phyloP scores from a whole-genome alignment of 1,140 invertebrate species.

The Conus ventricosus region DNA sequence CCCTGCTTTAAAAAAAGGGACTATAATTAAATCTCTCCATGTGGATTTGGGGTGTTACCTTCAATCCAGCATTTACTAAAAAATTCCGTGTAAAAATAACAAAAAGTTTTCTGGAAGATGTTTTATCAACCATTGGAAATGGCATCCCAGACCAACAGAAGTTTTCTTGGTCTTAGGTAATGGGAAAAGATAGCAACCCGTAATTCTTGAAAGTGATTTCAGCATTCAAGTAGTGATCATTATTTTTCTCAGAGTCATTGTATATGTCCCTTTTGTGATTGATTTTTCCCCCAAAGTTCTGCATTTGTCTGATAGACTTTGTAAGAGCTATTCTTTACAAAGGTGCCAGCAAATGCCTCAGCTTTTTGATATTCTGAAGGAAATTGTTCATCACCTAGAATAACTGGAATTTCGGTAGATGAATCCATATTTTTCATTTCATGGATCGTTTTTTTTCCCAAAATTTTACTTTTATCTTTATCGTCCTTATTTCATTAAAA shows the following conservation, averaged over 20 bases:
- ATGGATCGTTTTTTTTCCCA: not conserved
- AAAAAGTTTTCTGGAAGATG: not conserved
- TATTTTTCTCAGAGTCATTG: not conserved
- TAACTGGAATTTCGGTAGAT: not conserved
- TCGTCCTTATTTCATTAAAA: too few relatives aligned
- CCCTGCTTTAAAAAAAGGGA: not conserved
- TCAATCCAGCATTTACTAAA: not conserved
- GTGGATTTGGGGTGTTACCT: not conserved
- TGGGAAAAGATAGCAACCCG: not conserved
- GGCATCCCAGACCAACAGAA: not conserved
- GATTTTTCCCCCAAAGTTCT: not conserved
- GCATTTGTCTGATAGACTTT: not conserved
- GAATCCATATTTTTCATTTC: constrained; percentile 8
- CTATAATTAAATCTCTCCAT: not conserved
- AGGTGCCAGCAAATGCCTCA: not conserved
- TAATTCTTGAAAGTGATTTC: too few relatives aligned
- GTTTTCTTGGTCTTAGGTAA: not conserved
- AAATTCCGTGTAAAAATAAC: not conserved
- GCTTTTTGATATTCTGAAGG: not conserved
- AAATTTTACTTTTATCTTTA: not conserved
- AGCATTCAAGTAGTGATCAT: not conserved
- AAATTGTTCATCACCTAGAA: not conserved
- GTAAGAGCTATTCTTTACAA: not conserved
- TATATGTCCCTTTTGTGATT: not conserved
- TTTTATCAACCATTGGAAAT: not conserved